Conservation (phyloP, 1,140 invertebrate genomes). For the Acarapis woodi region DNA sequence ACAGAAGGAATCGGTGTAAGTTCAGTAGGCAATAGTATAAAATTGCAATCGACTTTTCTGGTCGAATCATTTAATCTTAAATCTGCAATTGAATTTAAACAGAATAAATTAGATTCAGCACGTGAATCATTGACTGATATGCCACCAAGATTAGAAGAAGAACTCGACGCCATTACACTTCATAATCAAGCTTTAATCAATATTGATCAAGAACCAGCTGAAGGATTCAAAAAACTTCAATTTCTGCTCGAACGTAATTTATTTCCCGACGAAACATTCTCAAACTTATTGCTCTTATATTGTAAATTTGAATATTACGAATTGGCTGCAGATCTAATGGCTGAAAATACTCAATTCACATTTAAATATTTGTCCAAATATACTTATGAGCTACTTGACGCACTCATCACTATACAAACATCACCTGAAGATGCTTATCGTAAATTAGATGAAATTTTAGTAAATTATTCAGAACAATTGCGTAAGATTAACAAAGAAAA, state of each 20-base stretch:
- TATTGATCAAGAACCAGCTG: conserved; percentile 56
- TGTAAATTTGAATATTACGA: conserved; percentile 95
- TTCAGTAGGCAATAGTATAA: conserved; percentile 87
- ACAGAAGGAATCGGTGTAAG: conserved; percentile 88
- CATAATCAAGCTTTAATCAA: conserved; percentile 94
- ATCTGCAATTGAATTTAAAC: conserved; percentile 87
- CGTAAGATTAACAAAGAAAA: conserved; percentile 71
- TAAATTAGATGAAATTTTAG: conserved; percentile 81
- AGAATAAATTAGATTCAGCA: conserved; percentile 74
- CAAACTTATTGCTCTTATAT: conserved; percentile 76
- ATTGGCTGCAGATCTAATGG: conserved; percentile 83
- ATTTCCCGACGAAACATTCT: conserved; percentile 90
- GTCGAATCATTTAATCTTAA: conserved; percentile 97
- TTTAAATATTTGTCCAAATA: conserved; percentile 80
- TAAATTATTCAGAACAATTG: conserved; percentile 59
- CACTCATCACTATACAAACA: conserved; percentile 85
- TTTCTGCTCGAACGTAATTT: conserved; percentile 74
- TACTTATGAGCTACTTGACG: conserved; percentile 38
- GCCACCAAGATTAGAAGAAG: conserved; percentile 78
- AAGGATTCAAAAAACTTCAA: conserved; percentile 88
- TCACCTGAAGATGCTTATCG: conserved; percentile 86
- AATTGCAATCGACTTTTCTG: conserved; percentile 77
- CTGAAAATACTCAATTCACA: conserved; percentile 86
- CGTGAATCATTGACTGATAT: conserved; percentile 85
- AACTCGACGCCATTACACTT: conserved; percentile 85